Evolutionary conservation across 2,113 vertebrate species (phyloP).

Genomic region (Erythrocercus mccallii): DNA sequence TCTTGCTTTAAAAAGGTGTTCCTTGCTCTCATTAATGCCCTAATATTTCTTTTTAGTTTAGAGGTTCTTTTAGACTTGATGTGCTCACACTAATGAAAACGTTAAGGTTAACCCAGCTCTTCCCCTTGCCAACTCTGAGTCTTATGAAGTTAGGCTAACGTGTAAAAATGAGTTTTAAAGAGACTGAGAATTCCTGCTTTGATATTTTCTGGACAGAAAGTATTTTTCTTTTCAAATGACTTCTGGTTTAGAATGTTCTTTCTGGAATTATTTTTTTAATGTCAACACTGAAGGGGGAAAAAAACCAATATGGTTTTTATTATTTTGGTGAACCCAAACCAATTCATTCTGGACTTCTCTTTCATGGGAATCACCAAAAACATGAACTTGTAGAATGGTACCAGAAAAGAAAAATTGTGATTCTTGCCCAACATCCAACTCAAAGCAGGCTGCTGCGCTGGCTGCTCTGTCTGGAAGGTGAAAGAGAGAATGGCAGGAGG

Average conservation of each 20-base stretch:
- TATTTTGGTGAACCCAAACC: neutral
- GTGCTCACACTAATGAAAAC: neutral
- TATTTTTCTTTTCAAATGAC: neutral
- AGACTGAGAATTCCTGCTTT: neutral
- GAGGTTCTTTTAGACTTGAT: neutral
- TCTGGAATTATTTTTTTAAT: neutral
- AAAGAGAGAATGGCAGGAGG: neutral
- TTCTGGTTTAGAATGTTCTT: neutral
- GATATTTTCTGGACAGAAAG: neutral
- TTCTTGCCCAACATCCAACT: neutral
- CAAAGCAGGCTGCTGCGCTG: neutral
- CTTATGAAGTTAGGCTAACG: neutral
- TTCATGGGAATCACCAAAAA: neutral
- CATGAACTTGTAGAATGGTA: neutral
- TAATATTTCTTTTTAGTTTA: neutral
- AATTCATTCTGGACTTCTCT: neutral
- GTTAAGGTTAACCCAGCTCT: neutral
- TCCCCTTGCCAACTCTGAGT: neutral
- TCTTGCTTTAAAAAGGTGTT: neutral
- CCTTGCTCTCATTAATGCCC: neutral
- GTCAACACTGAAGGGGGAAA: neutral
- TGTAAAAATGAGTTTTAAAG: neutral
- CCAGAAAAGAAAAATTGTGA: neutral
- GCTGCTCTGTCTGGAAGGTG: neutral
- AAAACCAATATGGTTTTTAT: neutral